These are phyloP conservation scores for Ophion ventricosus DNA, from an alignment of 2,888 invertebrate genomes.

Conservation along the genomic window DNA sequence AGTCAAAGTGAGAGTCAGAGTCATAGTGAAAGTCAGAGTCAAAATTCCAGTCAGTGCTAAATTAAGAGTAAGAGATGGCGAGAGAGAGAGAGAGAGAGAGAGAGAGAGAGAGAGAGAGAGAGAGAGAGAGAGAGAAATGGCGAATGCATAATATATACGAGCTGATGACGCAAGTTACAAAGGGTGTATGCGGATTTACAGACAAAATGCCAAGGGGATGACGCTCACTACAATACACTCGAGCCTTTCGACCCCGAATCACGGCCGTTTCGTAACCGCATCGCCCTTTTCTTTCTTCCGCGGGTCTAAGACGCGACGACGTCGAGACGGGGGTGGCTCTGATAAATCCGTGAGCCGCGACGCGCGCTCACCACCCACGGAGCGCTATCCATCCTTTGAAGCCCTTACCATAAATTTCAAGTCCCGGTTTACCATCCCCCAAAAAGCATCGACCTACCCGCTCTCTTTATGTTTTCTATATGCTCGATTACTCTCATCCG, in stretches of 20 bases:
- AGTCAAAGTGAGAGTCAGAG: neutral
- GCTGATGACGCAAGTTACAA: neutral
- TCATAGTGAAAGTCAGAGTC: neutral
- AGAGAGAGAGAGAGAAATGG: neutral
- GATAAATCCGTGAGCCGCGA: slow-evolving; percentile 59
- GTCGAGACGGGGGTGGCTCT: slow-evolving; percentile 63
- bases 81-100: too few species aligned
- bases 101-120: too few species aligned
- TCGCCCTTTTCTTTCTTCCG: slow-evolving; percentile 21
- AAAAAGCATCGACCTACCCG: slow-evolving; percentile 50
- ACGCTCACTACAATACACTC: slow-evolving; percentile 68
- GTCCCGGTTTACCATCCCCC: slow-evolving; percentile 67
- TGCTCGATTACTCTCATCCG: slow-evolving; percentile 33
- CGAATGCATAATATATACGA: neutral
- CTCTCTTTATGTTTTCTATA: slow-evolving; percentile 31
- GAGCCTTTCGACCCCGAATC: slow-evolving; percentile 68
- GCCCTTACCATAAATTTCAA: slow-evolving; percentile 70
- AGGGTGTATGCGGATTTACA: slow-evolving; percentile 53
- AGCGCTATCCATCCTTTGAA: slow-evolving; percentile 60
- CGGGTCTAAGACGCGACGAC: slow-evolving; percentile 15
- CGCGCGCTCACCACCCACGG: slow-evolving; percentile 7
- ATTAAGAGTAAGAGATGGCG: neutral
- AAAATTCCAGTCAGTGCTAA: neutral
- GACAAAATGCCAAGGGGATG: slow-evolving; percentile 56
- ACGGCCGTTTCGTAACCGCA: slow-evolving; percentile 57